phyloP scores from a whole-genome alignment of 2,113 vertebrate genomes.

The Clarias gariepinus region DNA sequence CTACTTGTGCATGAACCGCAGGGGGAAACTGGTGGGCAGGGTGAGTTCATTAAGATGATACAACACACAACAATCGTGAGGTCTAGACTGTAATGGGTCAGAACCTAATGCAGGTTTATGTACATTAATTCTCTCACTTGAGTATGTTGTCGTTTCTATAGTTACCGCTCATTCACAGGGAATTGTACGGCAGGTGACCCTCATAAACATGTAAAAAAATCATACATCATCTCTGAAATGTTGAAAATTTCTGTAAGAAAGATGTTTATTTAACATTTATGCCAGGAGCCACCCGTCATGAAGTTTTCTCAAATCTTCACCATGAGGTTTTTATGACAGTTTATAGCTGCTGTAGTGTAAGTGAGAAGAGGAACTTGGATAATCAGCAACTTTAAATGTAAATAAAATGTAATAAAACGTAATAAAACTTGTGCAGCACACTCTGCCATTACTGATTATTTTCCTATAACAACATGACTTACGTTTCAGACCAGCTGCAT shows the following conservation, averaged over 20 bases:
- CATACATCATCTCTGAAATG: neutral
- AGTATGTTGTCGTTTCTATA: neutral
- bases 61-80: neutral
- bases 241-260: neutral
- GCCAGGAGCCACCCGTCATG: neutral
- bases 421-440: neutral
- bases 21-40: conserved; percentile 87
- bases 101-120: neutral
- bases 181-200: neutral
- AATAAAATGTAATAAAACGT: neutral
- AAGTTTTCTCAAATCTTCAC: neutral
- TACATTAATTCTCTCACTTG: neutral
- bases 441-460: neutral
- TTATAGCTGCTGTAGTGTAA: neutral
- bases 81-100: neutral
- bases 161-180: neutral
- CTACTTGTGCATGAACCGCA: conserved; percentile 89
- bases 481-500: neutral
- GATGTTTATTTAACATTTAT: neutral
- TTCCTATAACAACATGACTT: neutral
- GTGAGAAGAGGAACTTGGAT: neutral
- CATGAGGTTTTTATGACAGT: neutral
- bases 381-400: neutral
- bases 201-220: neutral
- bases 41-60: conserved; percentile 67